phyloP scores from a whole-genome alignment of 2,113 vertebrate genomes.

The Haplochromis vanheusdeni region DNA sequence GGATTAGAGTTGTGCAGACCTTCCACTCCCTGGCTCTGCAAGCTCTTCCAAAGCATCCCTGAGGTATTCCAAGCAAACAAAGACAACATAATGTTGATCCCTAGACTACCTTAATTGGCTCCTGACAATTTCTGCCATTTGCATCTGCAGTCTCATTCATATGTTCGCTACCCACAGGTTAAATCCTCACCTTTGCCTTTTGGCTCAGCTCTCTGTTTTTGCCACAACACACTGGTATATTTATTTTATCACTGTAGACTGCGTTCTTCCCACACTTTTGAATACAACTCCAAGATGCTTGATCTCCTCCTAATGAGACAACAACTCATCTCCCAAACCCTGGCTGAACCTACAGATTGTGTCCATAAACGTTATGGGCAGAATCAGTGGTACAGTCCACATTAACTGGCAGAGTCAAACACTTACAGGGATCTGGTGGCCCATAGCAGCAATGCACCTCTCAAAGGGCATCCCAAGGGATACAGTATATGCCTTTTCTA shows the following conservation, averaged over 20 bases:
- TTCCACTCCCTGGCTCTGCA: not conserved
- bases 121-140: not conserved
- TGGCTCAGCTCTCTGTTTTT: not conserved
- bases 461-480: not conserved
- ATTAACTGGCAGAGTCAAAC: not conserved
- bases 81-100: not conserved
- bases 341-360: not conserved
- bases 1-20: not conserved
- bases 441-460: not conserved
- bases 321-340: not conserved
- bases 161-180: not conserved
- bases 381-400: not conserved
- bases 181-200: not conserved
- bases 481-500: not conserved
- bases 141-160: not conserved
- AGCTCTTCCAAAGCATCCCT: not conserved
- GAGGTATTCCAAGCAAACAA: not conserved
- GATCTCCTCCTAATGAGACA: not conserved
- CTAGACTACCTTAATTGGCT: not conserved
- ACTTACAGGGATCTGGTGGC: not conserved
- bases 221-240: not conserved
- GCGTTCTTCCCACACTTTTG: not conserved
- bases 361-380: not conserved
- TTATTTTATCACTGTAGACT: fast-evolving
- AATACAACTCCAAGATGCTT: not conserved